Evolutionary conservation across 2,113 vertebrate species (phyloP), one percentile per base, ranked within the genome.

Genomic region (Clarias magur): DNA sequence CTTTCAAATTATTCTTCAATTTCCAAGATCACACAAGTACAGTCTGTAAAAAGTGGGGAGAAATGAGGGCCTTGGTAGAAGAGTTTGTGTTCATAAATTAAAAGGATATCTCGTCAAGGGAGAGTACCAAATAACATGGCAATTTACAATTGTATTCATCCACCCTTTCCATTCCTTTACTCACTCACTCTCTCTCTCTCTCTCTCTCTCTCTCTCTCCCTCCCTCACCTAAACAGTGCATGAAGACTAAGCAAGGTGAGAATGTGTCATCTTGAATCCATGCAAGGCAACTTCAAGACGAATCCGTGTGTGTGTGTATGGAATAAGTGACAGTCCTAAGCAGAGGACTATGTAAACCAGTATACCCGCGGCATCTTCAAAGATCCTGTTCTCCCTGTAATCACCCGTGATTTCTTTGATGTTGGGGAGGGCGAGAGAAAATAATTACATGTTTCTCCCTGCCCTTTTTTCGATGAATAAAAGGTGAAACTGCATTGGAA

Each of bases 361-460:
- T 92, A 90, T 91, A 90, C 85, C 83, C 89, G 78, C 91, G 89
- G 88, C 42, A 83, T 89, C 93, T 93, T 94, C 95, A 95, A 95
- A 95, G 93, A 88, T 87, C 88, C 88, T 92, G 80, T 91, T 92
- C 88, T 92, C 92, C 90, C 93, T 94, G 92, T 94, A 95, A 96
- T 95, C 93, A 92, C 91, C 89, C 87, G 85, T 86, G 89, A 93
- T 92, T 85, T 91, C 92, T 95, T 94, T 95, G 93, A 96, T 95
- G 93, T 93, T 85, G 42, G 92, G 88, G 88, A 92, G 90, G 92
- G 91, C 91, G 90, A 91, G 91, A 89, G 92, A 92, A 94, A 95
- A 94, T 94, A 93, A 95, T 94, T 89, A 94, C 93, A 94, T 72
- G 93, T 94, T 94, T 81, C 56, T 80, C 19, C 57, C 27, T 60